These are phyloP conservation scores for Hypomecis punctinalis DNA, from an alignment of 2,888 invertebrate genomes.

Conservation along the genomic window DNA sequence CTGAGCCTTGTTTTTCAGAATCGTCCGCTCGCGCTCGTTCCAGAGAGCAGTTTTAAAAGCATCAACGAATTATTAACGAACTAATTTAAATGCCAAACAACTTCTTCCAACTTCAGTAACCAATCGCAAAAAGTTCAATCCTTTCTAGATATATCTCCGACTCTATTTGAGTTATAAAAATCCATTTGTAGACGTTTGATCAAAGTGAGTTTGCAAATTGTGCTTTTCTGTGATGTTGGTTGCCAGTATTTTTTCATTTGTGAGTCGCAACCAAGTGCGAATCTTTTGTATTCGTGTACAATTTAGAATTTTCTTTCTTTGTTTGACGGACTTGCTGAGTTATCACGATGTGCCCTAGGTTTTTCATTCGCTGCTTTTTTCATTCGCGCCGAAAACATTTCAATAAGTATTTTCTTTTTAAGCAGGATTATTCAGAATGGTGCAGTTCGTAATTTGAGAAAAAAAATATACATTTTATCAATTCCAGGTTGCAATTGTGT, in stretches of 20 bases:
- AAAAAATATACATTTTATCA: no score
- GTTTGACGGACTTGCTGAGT: not conserved
- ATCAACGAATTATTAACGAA: constrained; percentile 10
- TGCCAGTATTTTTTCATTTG: constrained; percentile 1
- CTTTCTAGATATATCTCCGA: constrained; percentile 3
- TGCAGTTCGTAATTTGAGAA: no score
- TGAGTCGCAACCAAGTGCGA: constrained; percentile 3
- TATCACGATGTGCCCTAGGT: not conserved
- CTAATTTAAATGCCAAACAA: constrained; percentile 18
- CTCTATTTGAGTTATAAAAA: constrained; percentile 4
- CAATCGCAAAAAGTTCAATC: constrained; percentile 6
- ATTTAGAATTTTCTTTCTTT: not conserved
- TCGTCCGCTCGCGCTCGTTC: not conserved
- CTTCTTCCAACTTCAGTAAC: constrained; percentile 2
- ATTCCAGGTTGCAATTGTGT: no score
- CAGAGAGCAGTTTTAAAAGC: constrained; percentile 3
- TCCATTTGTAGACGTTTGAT: constrained; percentile 11
- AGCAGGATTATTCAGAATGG: no score
- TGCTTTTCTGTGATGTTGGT: constrained; percentile 3
- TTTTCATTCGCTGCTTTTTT: not conserved
- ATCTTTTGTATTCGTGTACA: constrained; percentile 5
- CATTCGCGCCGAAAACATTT: not conserved
- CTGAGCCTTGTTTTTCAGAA: constrained; percentile 2
- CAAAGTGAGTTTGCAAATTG: constrained; percentile 14
- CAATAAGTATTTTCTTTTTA: no score